Percentiles rank a stretch among this genome's conserved stretches.
Conservation (phyloP, 2,797 vertebrate genomes). For the Cynopterus sphinx region DNA sequence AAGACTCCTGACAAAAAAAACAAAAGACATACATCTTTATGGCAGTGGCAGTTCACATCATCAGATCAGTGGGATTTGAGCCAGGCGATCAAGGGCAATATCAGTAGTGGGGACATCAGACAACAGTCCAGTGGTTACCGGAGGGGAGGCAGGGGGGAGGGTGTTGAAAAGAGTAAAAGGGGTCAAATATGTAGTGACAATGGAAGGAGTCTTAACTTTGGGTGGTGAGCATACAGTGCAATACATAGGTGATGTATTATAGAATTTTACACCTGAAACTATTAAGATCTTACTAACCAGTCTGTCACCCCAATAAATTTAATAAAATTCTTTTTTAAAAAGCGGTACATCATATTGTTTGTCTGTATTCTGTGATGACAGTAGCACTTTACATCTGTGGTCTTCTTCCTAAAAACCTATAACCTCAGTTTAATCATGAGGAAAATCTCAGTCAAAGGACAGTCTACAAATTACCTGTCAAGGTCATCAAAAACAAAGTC, state of each 20-base stretch:
- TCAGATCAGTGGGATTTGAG: not conserved
- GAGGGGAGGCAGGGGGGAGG: not conserved
- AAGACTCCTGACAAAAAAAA: not conserved
- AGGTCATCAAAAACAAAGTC: not conserved
- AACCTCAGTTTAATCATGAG: not conserved
- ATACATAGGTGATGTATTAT: not conserved
- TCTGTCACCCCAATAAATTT: not conserved
- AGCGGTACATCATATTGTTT: not conserved
- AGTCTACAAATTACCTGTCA: not conserved
- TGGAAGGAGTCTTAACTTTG: no score
- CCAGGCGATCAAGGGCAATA: not conserved
- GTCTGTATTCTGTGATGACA: not conserved
- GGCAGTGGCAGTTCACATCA: not conserved
- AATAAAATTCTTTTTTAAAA: not conserved
- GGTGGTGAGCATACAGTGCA: not conserved
- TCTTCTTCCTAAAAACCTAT: not conserved
- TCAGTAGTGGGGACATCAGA: not conserved
- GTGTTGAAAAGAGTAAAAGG: not conserved
- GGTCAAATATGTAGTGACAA: no score
- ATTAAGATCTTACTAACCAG: not conserved
- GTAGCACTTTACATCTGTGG: not conserved
- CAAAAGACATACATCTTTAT: not conserved
- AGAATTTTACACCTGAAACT: not conserved
- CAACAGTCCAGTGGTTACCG: not conserved
- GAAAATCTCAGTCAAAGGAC: not conserved